Conservation (phyloP, 2,797 vertebrate genomes). For the Pristis pectinata region DNA sequence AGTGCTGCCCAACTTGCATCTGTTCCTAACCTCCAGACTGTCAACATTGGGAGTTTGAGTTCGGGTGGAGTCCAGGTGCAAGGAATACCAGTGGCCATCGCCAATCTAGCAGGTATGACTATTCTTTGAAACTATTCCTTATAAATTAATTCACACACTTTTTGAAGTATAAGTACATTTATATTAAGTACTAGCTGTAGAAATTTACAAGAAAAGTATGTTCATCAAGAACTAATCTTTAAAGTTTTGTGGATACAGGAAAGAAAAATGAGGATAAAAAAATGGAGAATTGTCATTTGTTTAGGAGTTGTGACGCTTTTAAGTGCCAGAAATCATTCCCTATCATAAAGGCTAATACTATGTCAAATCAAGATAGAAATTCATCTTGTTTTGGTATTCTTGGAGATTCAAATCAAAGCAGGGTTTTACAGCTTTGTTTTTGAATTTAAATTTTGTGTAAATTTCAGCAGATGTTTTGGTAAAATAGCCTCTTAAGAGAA, state of each 20-base stretch:
- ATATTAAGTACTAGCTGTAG: background rate
- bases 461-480: background rate
- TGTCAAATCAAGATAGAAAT: background rate
- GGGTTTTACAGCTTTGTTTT: background rate
- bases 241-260: background rate
- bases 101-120: constrained; percentile 78
- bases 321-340: background rate
- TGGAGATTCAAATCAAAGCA: background rate
- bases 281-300: background rate
- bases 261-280: background rate
- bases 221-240: background rate
- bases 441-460: background rate
- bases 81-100: constrained; percentile 92
- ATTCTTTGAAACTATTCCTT: background rate
- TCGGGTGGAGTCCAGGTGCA: constrained; percentile 89
- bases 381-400: background rate
- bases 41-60: constrained; percentile 89
- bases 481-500: background rate
- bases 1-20: constrained; percentile 91
- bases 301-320: background rate
- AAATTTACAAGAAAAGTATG: background rate
- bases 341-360: background rate
- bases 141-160: background rate
- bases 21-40: constrained; percentile 90
- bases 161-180: background rate